Evolutionary conservation across 2,888 invertebrate species (phyloP), one percentile per base, ranked within the genome.

Genomic region (Zele albiditarsus): DNA sequence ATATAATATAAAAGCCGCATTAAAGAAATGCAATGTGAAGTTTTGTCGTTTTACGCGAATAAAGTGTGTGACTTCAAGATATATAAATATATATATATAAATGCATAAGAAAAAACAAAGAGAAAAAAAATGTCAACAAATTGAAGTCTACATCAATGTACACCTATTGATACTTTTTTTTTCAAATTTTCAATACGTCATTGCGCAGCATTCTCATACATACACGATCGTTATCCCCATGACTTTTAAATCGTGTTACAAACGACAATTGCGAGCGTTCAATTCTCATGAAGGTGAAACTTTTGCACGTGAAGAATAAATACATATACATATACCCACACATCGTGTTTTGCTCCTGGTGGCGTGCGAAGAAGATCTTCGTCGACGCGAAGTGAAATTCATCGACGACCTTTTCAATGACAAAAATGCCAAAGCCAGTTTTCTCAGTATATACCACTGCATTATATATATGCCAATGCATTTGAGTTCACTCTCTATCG

Each of bases 391-490:
- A 88, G 88, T 88, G 88, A 88, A 88, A 88, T 88, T 85, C 86
- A 79, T 84, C 85, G 87, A 84, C 88, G 88, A 89, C 88, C 88
- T 88, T 88, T 88, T 85, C 75, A 66, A 75, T 75, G 75, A 75
- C 75, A 75, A 71, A 75, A 71, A 85, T 82, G 80, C 76, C 80
- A 78, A 78, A 85, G 86, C 85, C 84, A 85, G 86, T 85, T 83
- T 81, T 82, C 82, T 82, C 80, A 78, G 72, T 74, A 78, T 75
- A 75, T 73, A 67, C 67, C 69, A 49, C 68, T 70, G 57, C 73
- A 63, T 12, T 58, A 53, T 62, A 53, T 72, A 67, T 60, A 57
- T 65, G 57, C 23, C 49, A 60, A 65, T 60, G 53, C 16, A 62
- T 57, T 20, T 53, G 69, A 71, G 57, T 71, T 60, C 49, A 65